phyloP scores from a whole-genome alignment of 2,888 invertebrate genomes.

The Caenorhabditis sulstoni region DNA sequence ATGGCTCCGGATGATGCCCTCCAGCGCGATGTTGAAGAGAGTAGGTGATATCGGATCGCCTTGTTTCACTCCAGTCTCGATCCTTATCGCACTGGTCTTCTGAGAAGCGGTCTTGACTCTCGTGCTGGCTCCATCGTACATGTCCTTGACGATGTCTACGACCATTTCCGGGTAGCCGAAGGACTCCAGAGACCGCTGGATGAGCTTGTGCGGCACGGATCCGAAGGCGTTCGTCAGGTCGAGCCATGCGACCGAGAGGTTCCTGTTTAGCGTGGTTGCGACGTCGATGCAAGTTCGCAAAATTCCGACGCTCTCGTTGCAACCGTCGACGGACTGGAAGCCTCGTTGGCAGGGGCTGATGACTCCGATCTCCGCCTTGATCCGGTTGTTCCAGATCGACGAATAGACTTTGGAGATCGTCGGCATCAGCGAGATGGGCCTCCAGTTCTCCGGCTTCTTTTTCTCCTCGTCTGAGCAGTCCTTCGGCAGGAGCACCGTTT shows the following conservation, averaged over 20 bases:
- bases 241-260: conserved; percentile 79
- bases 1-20: conserved; percentile 65
- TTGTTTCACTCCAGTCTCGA: conserved; percentile 77
- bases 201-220: conserved; percentile 78
- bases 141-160: neutral
- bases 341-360: conserved; percentile 5
- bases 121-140: neutral
- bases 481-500: neutral
- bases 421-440: neutral
- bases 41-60: conserved; percentile 80
- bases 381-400: neutral
- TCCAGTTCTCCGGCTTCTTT: conserved; percentile 2
- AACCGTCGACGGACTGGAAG: conserved; percentile 1
- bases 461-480: neutral
- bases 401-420: neutral
- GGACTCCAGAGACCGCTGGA: neutral
- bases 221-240: conserved; percentile 81
- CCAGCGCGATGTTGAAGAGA: conserved; percentile 79
- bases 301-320: conserved; percentile 6
- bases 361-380: neutral
- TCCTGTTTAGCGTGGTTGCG: neutral
- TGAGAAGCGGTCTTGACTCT: neutral
- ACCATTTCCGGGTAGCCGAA: neutral
- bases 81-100: conserved; percentile 43
- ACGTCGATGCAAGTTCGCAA: neutral